Evolutionary conservation across 1,140 invertebrate species (phyloP).

Genomic region (Lucilia sericata): DNA sequence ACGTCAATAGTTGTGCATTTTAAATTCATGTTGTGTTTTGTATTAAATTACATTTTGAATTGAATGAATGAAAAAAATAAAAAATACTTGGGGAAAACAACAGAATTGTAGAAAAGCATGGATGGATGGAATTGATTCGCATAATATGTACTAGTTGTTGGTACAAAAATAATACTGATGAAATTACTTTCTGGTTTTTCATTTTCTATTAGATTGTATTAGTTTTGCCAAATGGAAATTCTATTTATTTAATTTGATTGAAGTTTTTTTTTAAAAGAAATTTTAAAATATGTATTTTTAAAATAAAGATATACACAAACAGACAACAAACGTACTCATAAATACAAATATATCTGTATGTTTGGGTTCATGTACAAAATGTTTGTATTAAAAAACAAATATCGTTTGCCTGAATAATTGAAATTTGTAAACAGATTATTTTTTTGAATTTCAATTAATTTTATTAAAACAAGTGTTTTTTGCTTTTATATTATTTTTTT

Average conservation of each 20-base stretch:
- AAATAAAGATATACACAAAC: not conserved
- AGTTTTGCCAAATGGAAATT: not conserved
- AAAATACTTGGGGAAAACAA: not conserved
- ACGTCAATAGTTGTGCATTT: conserved; percentile 7
- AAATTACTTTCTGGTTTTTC: conserved; percentile 8
- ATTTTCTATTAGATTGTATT: not conserved
- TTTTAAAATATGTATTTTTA: not conserved
- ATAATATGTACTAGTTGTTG: not conserved
- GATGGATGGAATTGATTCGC: conserved; percentile 7
- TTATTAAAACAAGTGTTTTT: no score
- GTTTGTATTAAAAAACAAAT: no score
- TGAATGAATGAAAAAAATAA: not conserved
- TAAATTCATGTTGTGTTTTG: not conserved
- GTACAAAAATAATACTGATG: not conserved
- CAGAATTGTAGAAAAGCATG: not conserved
- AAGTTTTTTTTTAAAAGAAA: not conserved
- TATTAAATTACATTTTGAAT: conserved; percentile 1
- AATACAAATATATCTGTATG: no score
- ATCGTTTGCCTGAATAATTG: no score
- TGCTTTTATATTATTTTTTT: no score
- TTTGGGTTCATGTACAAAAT: no score
- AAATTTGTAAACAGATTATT: no score
- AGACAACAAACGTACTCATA: no score
- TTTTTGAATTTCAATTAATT: no score
- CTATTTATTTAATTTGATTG: conserved; percentile 13